Evolutionary conservation across 1,140 invertebrate genomes (phyloP).

Genomic region (Leptoteleia sp.): DNA sequence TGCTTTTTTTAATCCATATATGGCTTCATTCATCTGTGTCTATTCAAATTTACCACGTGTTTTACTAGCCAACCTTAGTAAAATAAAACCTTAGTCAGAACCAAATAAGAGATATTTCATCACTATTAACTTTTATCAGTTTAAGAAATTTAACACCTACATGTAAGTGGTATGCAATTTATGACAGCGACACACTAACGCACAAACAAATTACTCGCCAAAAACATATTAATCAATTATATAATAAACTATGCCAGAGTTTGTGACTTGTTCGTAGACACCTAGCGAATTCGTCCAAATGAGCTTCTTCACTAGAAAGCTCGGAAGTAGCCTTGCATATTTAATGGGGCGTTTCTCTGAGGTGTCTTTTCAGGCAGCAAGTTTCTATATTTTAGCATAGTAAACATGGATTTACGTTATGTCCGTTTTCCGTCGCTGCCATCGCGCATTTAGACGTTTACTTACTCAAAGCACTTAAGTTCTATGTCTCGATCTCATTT

Average conservation of each 20-base stretch:
- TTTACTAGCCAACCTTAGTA: too few relatives aligned
- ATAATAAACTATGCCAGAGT: conserved; percentile 17
- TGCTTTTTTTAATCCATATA: too few relatives aligned
- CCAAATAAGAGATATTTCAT: too few relatives aligned
- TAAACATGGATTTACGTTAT: conserved; percentile 78
- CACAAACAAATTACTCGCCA: conserved; percentile 30
- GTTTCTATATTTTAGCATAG: conserved; percentile 77
- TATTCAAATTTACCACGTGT: too few relatives aligned
- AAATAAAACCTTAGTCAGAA: too few relatives aligned
- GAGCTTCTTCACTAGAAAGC: conserved; percentile 57
- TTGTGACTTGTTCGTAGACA: conserved; percentile 43
- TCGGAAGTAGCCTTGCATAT: conserved; percentile 75
- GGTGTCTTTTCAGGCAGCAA: conserved; percentile 75
- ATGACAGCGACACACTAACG: background rate
- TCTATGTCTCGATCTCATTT: conserved; percentile 51
- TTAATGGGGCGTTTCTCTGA: conserved; percentile 73
- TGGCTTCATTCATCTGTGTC: too few relatives aligned
- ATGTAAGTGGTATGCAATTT: background rate
- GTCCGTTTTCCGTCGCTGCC: conserved; percentile 61
- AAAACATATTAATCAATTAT: conserved; percentile 45
- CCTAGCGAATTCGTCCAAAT: conserved; percentile 37
- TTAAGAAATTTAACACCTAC: too few relatives aligned
- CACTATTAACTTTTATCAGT: too few relatives aligned
- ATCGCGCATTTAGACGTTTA: conserved; percentile 67
- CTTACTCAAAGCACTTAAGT: conserved; percentile 68